Evolutionary conservation across 2,797 vertebrate species (phyloP), one percentile per base, ranked within the genome.

Genomic region (Scomberomorus guttatus): DNA sequence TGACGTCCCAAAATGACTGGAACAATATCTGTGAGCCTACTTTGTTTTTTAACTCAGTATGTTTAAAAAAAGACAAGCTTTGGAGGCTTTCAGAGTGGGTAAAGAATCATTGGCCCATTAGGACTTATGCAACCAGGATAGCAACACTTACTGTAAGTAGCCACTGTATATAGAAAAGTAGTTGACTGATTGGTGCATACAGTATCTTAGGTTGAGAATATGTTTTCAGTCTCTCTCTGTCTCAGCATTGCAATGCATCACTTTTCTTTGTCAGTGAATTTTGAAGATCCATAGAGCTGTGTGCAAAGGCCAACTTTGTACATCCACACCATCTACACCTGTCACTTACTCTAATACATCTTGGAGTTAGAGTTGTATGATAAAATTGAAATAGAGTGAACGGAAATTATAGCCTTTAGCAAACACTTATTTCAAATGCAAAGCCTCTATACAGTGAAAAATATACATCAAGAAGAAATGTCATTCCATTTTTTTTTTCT

Each of bases 1-100:
- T 81, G 72, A 67, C 55, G 57, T 61, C 25, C n/a, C 8, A 39
- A 72, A 67, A 81, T 66, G 52, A 42, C 48, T 58, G 57, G 58
- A 60, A 61, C 62, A 52, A 51, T 27, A 64, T 29, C 10, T 56
- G 39, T 29, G 10, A 29, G 42, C 8, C 39, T 70, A 42, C 34
- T 84, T 81, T 74, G 5, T 46, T 46, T 44, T 39, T 39, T 39
- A 1, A 39, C 0, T 24, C 39, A 51, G 70, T 57, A 7, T 61
- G 37, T 46, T 61, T 11, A 58, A 58, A 46, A 63, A 57, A 37
- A 42, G 0, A 48, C 6, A 1, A 25, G 46, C 39, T 79, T 55
- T 17, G 25, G 11, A 72, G 22, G 52, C 34, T 66, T 65, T 39
- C 0, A 20, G 32, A 60, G 48, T 39, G 25, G 52, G 73, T 83